A percentile compares a stretch with the other conserved stretches of the same genome.
Evolutionary conservation across 2,113 vertebrate genomes (phyloP).

Genomic region (Chiloscyllium plagiosum): DNA sequence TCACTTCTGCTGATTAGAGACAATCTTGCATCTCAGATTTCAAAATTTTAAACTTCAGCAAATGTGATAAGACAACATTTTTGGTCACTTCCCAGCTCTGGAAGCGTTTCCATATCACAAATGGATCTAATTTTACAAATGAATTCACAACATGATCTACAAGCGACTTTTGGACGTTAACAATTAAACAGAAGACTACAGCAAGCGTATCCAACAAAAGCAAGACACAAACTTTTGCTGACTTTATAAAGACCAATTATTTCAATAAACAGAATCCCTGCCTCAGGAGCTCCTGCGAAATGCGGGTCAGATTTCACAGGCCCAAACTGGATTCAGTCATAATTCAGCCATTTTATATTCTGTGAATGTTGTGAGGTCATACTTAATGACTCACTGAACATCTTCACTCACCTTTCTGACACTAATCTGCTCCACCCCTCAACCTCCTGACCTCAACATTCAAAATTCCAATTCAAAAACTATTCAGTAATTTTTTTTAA

Average conservation of each 20-base stretch:
- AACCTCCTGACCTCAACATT: background rate
- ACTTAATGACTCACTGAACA: background rate
- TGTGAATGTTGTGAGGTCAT: background rate
- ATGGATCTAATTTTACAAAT: background rate
- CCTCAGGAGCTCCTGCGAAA: background rate
- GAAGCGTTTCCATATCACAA: background rate
- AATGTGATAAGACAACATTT: background rate
- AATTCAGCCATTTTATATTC: background rate
- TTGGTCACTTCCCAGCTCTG: background rate
- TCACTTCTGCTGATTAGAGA: background rate
- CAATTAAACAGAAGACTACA: constrained; percentile 1
- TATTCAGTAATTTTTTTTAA: background rate
- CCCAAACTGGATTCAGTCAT: background rate
- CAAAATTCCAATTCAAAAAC: background rate
- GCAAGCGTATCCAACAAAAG: background rate
- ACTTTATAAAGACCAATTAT: background rate
- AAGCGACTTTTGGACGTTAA: background rate
- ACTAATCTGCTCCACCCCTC: background rate
- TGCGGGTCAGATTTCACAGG: background rate
- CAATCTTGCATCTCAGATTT: background rate
- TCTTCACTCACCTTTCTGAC: background rate
- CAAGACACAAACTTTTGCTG: background rate
- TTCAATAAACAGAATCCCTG: background rate
- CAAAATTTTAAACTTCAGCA: background rate
- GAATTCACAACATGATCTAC: background rate